phyloP scores from a whole-genome alignment of 2,888 invertebrate species.

The Empis stercorea region DNA sequence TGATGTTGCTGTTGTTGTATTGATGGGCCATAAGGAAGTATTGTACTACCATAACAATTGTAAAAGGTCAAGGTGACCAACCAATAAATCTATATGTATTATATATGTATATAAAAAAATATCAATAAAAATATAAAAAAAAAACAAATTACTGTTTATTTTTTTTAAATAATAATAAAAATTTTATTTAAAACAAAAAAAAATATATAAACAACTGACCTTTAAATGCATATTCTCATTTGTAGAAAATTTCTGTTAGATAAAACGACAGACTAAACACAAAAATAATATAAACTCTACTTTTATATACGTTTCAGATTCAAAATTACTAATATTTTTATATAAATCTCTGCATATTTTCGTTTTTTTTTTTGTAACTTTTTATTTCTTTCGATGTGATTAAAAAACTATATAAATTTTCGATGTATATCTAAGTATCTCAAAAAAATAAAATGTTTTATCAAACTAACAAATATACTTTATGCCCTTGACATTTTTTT shows the following conservation, averaged over 20 bases:
- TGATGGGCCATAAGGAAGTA: background rate
- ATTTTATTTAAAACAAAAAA: background rate
- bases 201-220: constrained; percentile 11
- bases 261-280: background rate
- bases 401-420: no score
- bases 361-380: background rate
- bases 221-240: constrained; percentile 13
- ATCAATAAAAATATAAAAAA: background rate
- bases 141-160: background rate
- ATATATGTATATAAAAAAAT: no score
- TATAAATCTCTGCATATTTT: background rate
- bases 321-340: background rate
- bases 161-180: background rate
- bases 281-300: background rate
- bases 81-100: background rate
- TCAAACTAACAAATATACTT: no score
- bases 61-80: constrained; percentile 1
- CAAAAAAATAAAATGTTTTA: no score
- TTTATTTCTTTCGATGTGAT: background rate
- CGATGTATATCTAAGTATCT: no score
- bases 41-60: background rate
- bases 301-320: background rate
- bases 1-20: background rate
- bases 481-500: background rate
- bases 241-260: background rate